Conservation (phyloP, 2,888 invertebrate species). For the Calliphora vomitoria region DNA sequence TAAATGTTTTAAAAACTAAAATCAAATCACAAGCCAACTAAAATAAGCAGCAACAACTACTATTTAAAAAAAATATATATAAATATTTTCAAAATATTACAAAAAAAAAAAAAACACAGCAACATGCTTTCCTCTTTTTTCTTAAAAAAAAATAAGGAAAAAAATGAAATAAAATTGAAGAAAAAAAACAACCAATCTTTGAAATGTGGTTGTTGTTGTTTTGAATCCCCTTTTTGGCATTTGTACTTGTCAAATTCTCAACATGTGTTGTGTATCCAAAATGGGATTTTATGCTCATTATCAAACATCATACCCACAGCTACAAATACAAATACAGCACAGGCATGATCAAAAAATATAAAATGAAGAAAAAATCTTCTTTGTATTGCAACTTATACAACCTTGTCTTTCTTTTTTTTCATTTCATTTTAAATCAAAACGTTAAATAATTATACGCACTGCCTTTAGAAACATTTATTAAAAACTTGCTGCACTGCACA, state of each 20-base stretch:
- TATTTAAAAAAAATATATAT: slow-evolving; percentile 33
- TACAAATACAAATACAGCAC: slow-evolving; percentile 2
- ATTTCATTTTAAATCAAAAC: slow-evolving; percentile 65
- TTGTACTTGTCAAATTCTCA: slow-evolving; percentile 84
- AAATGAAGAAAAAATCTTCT: slow-evolving; percentile 42
- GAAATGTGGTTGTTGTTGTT: slow-evolving; percentile 52
- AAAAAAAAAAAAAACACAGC: slow-evolving; percentile 52
- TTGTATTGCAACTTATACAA: slow-evolving; percentile 31
- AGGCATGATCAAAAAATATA: slow-evolving; percentile 31
- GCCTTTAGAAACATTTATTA: slow-evolving; percentile 68
- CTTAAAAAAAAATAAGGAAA: slow-evolving; percentile 4
- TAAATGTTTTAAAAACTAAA: slow-evolving; percentile 34
- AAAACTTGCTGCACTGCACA: slow-evolving; percentile 55
- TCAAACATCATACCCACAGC: slow-evolving; percentile 50
- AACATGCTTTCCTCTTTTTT: slow-evolving; percentile 50
- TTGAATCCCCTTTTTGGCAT: slow-evolving; percentile 76
- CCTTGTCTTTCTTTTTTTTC: slow-evolving; percentile 43
- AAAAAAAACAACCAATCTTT: slow-evolving; percentile 58
- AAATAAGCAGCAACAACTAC: slow-evolving; percentile 69
- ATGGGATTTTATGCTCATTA: slow-evolving; percentile 78
- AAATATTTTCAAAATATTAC: slow-evolving; percentile 16
- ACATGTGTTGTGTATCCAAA: slow-evolving; percentile 80
- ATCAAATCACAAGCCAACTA: slow-evolving; percentile 67
- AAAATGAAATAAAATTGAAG: slow-evolving; percentile 19
- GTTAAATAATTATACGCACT: slow-evolving; percentile 72